Conservation (phyloP, 2,113 vertebrate genomes). For the Takifugu bimaculatus region DNA sequence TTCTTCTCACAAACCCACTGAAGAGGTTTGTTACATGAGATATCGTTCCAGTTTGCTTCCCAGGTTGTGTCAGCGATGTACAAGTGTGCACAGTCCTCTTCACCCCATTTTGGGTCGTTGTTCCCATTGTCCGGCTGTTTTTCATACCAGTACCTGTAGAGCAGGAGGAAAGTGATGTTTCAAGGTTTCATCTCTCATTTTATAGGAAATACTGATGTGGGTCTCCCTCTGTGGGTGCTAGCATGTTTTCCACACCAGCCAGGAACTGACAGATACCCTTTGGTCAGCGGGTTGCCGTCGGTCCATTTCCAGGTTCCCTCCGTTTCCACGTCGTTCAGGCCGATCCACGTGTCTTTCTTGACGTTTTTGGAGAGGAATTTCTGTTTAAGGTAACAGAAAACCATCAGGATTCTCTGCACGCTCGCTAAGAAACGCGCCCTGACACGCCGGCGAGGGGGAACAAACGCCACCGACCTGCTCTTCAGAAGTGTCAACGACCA, state of each 20-base stretch:
- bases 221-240: no score
- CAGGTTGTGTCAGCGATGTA: not conserved
- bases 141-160: not conserved
- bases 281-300: constrained; percentile 25
- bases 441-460: no score
- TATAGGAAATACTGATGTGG: not conserved
- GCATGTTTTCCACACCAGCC: no score
- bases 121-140: constrained; percentile 22
- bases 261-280: not conserved
- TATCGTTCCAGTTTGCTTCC: not conserved
- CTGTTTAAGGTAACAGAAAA: no score
- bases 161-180: not conserved
- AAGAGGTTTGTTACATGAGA: no score
- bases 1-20: no score
- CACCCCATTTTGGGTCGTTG: not conserved
- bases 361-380: no score
- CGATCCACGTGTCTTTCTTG: constrained; percentile 18
- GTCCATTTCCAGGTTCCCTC: constrained; percentile 52
- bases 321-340: constrained; percentile 18
- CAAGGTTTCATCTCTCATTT: not conserved
- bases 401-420: no score
- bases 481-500: no score
- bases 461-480: no score
- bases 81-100: constrained; percentile 28
- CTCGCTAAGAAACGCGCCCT: no score